Evolutionary conservation across 92 coral and sea anemone genomes (phyloP), one percentile per base, ranked within the genome.

Genomic region (Pocillopora meandrina): DNA sequence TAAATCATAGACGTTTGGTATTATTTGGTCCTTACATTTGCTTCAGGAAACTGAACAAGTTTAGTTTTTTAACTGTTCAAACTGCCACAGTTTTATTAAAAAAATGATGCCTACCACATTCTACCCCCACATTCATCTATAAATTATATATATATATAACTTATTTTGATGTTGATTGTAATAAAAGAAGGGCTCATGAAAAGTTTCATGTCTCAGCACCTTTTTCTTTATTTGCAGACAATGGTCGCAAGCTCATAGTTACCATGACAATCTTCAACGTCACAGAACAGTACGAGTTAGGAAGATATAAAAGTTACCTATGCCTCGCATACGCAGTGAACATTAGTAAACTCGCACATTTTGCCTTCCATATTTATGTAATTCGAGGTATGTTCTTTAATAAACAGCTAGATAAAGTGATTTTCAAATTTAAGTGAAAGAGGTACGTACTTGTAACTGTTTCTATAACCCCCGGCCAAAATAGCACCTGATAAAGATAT

Each of bases 221-320:
- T 42, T 42, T 42, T 42, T 7, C 52, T 42, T 42, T 42, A 0
- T 0, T 35, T 69, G 67, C 65, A 80, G 84, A 56, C 9, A 80
- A 68, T 57, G 84, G 75, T 33, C 64, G 75, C 75, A 80, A 80
- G 31, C 75, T 80, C 23, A 33, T 67, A 56, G 84, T 57, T 16
- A 80, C 84, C 5, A 19, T 80, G 60, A 74, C 67, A 55, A 56
- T 80, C 15, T 56, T 65, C 11, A 80, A 80, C 69, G 75, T 66
- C 3, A 80, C 84, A 56, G 3, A 1, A 49, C 31, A 6, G 0
- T 65, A 80, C 58, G 84, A 80, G 52, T 18, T 31, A 26, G 0
- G 0, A 26, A 26, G 26, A 26, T 0, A 26, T 26, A 0, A 26
- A 0, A 26, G 56, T 10, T 69, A 80, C 34, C 26, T 16, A 61